phyloP scores from a whole-genome alignment of 2,113 vertebrate genomes.

The Microcebus murinus region DNA sequence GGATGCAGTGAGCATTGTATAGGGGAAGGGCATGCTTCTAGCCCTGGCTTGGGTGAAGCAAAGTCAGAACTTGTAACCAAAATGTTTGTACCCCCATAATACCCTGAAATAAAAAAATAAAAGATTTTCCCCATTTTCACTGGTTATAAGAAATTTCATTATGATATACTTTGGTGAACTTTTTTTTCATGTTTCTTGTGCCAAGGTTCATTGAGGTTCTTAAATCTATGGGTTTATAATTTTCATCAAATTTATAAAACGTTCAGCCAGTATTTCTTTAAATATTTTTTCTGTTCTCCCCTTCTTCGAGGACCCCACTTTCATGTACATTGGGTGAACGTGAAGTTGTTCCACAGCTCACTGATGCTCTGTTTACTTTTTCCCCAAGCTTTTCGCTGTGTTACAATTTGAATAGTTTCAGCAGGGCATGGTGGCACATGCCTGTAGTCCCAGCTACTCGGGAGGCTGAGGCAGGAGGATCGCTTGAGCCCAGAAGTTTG shows the following conservation, averaged over 20 bases:
- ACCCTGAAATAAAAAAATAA: too few species aligned
- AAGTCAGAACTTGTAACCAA: too few species aligned
- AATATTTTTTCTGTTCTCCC: neutral
- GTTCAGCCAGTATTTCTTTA: neutral
- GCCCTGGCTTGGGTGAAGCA: too few species aligned
- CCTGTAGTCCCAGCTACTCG: too few species aligned
- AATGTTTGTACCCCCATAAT: too few species aligned
- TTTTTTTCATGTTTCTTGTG: neutral
- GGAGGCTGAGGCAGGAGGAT: too few species aligned
- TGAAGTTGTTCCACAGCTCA: neutral
- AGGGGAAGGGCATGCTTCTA: too few species aligned
- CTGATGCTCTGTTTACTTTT: neutral
- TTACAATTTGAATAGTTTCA: neutral
- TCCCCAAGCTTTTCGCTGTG: neutral
- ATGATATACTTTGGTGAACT: neutral
- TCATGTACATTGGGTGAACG: rapidly evolving
- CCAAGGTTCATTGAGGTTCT: neutral
- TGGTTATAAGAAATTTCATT: neutral
- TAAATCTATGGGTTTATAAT: neutral
- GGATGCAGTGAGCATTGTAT: too few species aligned
- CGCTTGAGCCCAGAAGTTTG: too few species aligned
- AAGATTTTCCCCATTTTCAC: neutral
- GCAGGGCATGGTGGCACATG: too few species aligned
- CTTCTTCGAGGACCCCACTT: neutral
- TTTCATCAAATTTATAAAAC: neutral